Evolutionary conservation across 2,113 vertebrate species (phyloP).

Genomic region (Pachyramphus minor): DNA sequence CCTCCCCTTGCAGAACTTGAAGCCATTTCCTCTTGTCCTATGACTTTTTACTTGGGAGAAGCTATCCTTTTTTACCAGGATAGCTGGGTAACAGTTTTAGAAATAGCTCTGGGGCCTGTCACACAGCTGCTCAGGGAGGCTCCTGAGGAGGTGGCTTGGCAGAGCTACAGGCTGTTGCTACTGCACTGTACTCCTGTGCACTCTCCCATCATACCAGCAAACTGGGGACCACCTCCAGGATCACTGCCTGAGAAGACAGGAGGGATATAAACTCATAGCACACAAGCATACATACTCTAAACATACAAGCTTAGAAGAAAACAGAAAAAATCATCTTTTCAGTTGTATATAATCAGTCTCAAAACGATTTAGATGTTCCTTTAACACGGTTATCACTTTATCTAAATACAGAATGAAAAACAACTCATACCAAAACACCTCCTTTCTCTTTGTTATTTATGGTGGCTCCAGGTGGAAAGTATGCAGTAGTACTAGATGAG

Average conservation of each 20-base stretch:
- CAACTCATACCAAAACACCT: constrained; percentile 82
- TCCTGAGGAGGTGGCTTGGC: not conserved
- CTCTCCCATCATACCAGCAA: not conserved
- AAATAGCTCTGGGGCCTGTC: not conserved
- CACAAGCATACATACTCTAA: no score
- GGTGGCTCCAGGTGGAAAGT: constrained; percentile 91
- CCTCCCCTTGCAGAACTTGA: not conserved
- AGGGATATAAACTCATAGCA: not conserved
- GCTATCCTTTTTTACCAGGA: not conserved
- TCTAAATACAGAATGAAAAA: constrained; percentile 28
- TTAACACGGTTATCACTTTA: not conserved
- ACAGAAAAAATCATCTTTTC: not conserved
- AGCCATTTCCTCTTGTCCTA: not conserved
- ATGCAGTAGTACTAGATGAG: constrained; percentile 82
- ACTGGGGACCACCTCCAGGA: not conserved
- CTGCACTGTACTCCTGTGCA: not conserved
- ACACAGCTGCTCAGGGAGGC: not conserved
- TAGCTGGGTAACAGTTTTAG: not conserved
- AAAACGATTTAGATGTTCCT: not conserved
- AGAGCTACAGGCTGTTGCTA: not conserved
- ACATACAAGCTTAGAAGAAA: not conserved
- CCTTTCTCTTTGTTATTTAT: constrained; percentile 78
- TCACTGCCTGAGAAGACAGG: not conserved
- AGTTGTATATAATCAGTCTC: not conserved
- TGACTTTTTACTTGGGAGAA: not conserved